phyloP scores from a whole-genome alignment of 2,113 vertebrate species.

The Strix aluco region DNA sequence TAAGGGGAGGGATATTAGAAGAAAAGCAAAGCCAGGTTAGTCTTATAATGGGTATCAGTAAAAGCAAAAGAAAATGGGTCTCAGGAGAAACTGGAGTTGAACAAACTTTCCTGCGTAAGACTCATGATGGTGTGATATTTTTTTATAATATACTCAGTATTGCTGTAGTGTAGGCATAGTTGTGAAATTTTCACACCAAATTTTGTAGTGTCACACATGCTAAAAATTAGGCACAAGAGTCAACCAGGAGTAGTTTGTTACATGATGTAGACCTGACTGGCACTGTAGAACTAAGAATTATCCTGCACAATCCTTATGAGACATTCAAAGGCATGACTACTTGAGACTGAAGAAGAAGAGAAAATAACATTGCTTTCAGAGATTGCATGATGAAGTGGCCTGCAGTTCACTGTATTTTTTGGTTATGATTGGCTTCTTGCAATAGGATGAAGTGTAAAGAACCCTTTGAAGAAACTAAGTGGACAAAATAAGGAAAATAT shows the following conservation, averaged over 20 bases:
- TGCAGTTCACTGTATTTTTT: not conserved
- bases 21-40: not conserved
- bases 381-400: not conserved
- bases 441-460: not conserved
- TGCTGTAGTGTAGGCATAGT: not conserved
- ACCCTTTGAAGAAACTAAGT: not conserved
- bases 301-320: not conserved
- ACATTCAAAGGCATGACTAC: not conserved
- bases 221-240: not conserved
- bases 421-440: not conserved
- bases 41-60: not conserved
- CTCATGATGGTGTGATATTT: not conserved
- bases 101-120: not conserved
- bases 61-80: not conserved
- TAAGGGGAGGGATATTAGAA: not conserved
- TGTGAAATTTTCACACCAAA: not conserved
- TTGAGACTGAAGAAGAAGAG: not conserved
- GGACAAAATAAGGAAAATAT: not conserved
- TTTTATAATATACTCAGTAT: not conserved
- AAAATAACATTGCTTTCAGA: not conserved
- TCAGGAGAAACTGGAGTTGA: not conserved
- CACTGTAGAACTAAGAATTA: not conserved
- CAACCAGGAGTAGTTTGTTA: not conserved
- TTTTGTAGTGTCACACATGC: not conserved
- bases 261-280: not conserved